Evolutionary conservation across 1,140 invertebrate species (phyloP), one percentile per base, ranked within the genome.

Genomic region (Musca domestica): DNA sequence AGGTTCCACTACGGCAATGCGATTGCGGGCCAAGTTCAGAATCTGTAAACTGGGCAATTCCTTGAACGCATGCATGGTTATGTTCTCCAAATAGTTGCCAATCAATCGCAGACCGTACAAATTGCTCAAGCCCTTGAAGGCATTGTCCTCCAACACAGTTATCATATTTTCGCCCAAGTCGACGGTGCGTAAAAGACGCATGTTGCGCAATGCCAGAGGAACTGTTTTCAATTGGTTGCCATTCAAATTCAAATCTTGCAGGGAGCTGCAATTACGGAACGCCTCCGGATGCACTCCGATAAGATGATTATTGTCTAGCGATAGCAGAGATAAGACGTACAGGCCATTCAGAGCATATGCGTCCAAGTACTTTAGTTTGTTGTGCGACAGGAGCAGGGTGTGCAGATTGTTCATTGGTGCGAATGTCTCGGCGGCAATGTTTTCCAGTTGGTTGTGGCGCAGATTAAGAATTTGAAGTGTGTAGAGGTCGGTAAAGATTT

Each of bases 131-230:
- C 93, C 93, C 67, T 90, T 87, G 78, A 95, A 94, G 25, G 90
- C 89, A 2, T 91, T 89, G 69, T 92, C 89, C 69, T 92, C 88
- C 67, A 96, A 82, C 65, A 86, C 87, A 54, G 87, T 86, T 73
- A 95, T 91, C 76, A 87, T 85, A 83, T 95, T 95, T 81, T 93
- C 92, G 41, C 92, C 92, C 47, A 95, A 83, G 85, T 95, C 93
- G 48, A 95, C 86, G 2, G 90, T 94, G 76, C 91, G 88, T 66
- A 96, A 82, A 67, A 90, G 84, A 17, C 84, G 83, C 81, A 95
- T 87, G 75, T 89, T 87, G 76, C 87, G 84, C 4, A 95, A 81
- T 4, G 92, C 92, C 75, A 88, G 82, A 3, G 95, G 95, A 27
- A 98, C 87, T 72, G 88, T 87, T 73, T 86, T 89, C 67, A 98